Conservation (phyloP, 2,113 vertebrate genomes). For the Circaetus cinerascens region DNA sequence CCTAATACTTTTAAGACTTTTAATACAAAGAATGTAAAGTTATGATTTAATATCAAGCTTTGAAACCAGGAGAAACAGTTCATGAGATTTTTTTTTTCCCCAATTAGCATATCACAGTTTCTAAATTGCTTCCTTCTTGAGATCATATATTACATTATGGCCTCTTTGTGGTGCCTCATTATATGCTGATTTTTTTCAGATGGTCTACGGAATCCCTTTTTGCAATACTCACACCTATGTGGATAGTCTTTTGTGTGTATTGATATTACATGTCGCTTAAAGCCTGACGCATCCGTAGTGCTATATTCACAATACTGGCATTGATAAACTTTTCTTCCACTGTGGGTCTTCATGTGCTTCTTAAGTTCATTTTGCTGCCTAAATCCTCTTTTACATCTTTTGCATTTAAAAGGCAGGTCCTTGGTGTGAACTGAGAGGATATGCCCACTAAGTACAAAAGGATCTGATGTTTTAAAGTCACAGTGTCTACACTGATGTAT, state of each 20-base stretch:
- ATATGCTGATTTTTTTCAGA: conserved; percentile 99
- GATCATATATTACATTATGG: conserved; percentile 79
- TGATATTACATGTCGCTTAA: conserved; percentile 98
- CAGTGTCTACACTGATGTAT: conserved; percentile 98
- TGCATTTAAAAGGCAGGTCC: conserved; percentile 98
- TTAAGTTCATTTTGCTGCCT: conserved; percentile 94
- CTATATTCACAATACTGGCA: conserved; percentile 99
- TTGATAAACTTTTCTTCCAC: conserved; percentile 96
- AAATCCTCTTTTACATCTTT: conserved; percentile 95
- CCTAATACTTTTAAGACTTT: conserved; percentile 75
- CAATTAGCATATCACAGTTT: conserved; percentile 62
- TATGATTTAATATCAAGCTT: conserved; percentile 77
- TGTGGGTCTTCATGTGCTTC: conserved; percentile 99
- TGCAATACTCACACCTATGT: conserved; percentile 97
- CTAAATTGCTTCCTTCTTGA: conserved; percentile 38
- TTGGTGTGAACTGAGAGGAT: conserved; percentile 98
- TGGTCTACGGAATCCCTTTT: conserved; percentile 96
- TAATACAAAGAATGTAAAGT: conserved; percentile 80
- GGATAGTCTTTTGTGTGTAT: conserved; percentile 99
- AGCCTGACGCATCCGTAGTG: conserved; percentile 97
- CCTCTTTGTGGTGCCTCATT: conserved; percentile 98
- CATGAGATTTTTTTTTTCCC: conserved; percentile 69
- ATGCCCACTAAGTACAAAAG: conserved; percentile 95
- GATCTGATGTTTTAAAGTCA: conserved; percentile 97
- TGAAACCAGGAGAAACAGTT: conserved; percentile 79